Evolutionary conservation across 2,888 invertebrate genomes (phyloP).

Genomic region (Amiota communis): DNA sequence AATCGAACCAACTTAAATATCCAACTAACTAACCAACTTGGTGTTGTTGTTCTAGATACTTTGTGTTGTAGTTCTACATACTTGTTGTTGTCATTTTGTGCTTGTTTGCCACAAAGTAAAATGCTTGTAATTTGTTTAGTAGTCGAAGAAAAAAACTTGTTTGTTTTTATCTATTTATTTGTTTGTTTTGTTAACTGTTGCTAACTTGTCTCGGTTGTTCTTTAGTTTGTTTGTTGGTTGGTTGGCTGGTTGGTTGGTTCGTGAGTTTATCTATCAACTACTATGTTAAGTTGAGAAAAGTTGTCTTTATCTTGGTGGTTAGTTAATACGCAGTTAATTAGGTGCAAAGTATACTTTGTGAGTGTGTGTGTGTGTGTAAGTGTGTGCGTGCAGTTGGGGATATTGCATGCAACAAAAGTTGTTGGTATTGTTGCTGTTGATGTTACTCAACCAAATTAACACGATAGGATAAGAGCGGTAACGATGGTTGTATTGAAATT

Average conservation of each 20-base stretch:
- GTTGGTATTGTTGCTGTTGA: no score
- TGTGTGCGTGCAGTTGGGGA: neutral
- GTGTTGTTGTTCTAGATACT: constrained; percentile 4
- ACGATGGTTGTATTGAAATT: no score
- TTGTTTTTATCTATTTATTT: neutral
- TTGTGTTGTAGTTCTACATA: constrained; percentile 6
- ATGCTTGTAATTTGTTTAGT: constrained; percentile 21
- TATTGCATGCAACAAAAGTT: no score
- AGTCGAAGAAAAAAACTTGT: constrained; percentile 6
- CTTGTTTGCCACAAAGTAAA: constrained; percentile 3
- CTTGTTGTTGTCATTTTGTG: constrained; percentile 16
- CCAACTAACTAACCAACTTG: constrained; percentile 9
- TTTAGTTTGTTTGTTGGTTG: neutral
- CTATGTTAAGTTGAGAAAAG: constrained; percentile 7
- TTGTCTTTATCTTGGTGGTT: constrained; percentile 20
- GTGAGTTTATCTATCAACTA: constrained; percentile 9
- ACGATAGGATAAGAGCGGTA: no score
- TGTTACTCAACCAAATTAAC: no score
- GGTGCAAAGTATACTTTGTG: constrained; percentile 19
- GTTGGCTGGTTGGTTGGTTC: neutral
- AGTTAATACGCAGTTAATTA: constrained; percentile 29
- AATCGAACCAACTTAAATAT: no score
- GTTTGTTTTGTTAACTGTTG: no score
- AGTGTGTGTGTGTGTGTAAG: neutral
- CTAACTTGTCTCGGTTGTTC: neutral